phyloP scores from a whole-genome alignment of 2,888 invertebrate genomes.

The Macaria notata region DNA sequence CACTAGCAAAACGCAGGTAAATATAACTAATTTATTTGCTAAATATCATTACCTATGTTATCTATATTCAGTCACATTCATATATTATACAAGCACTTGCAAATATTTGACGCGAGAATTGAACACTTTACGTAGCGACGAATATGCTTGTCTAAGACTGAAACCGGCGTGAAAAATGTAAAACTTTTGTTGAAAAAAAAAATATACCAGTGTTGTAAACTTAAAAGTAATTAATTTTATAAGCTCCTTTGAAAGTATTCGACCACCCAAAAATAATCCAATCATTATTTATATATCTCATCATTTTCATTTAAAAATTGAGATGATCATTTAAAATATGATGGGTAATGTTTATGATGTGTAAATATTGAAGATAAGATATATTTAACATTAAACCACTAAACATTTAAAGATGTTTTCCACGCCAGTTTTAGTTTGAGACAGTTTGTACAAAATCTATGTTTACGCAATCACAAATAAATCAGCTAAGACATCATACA shows the following conservation, averaged over 20 bases:
- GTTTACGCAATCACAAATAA: constrained; percentile 24
- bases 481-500: constrained; percentile 17
- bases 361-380: no score
- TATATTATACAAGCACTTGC: constrained; percentile 68
- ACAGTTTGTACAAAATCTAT: constrained; percentile 27
- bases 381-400: no score
- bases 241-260: no score
- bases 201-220: no score
- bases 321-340: no score
- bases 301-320: no score
- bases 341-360: no score
- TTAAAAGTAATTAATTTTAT: no score
- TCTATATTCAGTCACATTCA: constrained; percentile 78
- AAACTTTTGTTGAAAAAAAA: no score
- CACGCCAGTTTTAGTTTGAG: constrained; percentile 14
- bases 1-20: constrained; percentile 29
- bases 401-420: background rate
- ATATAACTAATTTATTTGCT: constrained; percentile 41
- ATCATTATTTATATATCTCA: no score
- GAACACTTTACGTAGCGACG: constrained; percentile 55
- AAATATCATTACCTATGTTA: constrained; percentile 46
- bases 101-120: constrained; percentile 57
- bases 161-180: constrained; percentile 3
- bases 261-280: no score
- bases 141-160: constrained; percentile 19